Evolutionary conservation across 30 jellyfish, hydroid and myxozoan species (phyloP).

Genomic region (Haliclystus octoradiatus): DNA sequence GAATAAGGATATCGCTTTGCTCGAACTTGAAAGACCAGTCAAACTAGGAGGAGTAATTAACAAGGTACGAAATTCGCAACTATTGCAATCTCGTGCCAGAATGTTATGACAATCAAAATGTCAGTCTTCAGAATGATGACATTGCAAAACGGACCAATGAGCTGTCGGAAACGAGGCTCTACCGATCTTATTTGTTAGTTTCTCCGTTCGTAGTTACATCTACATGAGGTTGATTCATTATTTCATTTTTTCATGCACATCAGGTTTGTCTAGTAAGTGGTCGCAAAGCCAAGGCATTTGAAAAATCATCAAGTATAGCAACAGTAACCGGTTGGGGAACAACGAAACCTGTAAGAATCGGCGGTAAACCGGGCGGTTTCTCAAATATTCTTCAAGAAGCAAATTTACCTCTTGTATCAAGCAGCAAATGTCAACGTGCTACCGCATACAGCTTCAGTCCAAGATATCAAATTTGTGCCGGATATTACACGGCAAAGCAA

Average conservation of each 20-base stretch:
- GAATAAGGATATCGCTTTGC: conserved; percentile 56
- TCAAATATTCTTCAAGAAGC: conserved; percentile 22
- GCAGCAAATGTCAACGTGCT: conserved; percentile 48
- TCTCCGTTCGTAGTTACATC: too few relatives aligned
- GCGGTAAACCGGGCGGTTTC: conserved; percentile 23
- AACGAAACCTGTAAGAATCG: conserved; percentile 23
- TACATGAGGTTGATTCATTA: too few relatives aligned
- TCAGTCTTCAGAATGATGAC: too few relatives aligned
- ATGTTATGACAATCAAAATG: too few relatives aligned
- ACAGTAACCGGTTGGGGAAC: conserved; percentile 91
- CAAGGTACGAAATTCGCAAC: conserved; percentile 40
- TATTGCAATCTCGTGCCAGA: too few relatives aligned
- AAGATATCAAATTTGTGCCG: conserved; percentile 72
- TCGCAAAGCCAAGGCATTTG: conserved; percentile 42
- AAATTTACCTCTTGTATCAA: conserved; percentile 40
- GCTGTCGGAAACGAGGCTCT: too few relatives aligned
- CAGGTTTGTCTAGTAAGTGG: conserved; percentile 72
- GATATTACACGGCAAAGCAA: conserved; percentile 21
- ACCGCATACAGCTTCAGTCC: conserved; percentile 51
- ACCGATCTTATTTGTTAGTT: too few relatives aligned
- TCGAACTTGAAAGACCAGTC: conserved; percentile 31
- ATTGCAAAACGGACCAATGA: too few relatives aligned
- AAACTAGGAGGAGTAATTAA: conserved; percentile 41
- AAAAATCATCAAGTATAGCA: conserved; percentile 42
- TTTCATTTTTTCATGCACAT: too few relatives aligned